Conservation (phyloP, 2,113 vertebrate genomes). For the Vidua chalybeata region DNA sequence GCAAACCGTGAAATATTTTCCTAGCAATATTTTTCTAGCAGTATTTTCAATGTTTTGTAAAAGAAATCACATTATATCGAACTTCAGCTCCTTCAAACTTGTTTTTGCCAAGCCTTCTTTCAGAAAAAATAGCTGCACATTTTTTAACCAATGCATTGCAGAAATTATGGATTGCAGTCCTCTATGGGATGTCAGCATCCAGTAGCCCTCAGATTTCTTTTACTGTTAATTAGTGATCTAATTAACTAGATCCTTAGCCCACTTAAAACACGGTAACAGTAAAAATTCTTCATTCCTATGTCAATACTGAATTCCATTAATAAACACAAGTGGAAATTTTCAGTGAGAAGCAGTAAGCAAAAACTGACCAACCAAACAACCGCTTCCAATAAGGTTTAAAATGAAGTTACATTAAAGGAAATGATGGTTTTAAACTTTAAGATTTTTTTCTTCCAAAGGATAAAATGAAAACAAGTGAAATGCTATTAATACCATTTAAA, state of each 20-base stretch:
- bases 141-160: neutral
- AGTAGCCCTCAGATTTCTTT: neutral
- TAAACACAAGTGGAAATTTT: neutral
- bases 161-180: neutral
- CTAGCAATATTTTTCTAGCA: neutral
- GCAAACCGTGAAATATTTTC: neutral
- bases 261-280: neutral
- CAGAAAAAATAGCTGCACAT: neutral
- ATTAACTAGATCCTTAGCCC: neutral
- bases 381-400: neutral
- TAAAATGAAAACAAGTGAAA: constrained; percentile 15
- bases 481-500: constrained; percentile 18
- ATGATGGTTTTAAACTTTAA: neutral
- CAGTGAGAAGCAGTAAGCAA: neutral
- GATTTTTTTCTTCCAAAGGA: neutral
- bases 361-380: neutral
- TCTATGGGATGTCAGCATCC: neutral
- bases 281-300: neutral
- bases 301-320: neutral
- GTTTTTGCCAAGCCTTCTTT: neutral
- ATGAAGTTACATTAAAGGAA: neutral
- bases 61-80: neutral
- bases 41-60: neutral
- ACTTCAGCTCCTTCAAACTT: neutral
- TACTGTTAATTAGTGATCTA: neutral